Conservation (phyloP, 1,140 invertebrate species). For the Platorchestia sp. region DNA sequence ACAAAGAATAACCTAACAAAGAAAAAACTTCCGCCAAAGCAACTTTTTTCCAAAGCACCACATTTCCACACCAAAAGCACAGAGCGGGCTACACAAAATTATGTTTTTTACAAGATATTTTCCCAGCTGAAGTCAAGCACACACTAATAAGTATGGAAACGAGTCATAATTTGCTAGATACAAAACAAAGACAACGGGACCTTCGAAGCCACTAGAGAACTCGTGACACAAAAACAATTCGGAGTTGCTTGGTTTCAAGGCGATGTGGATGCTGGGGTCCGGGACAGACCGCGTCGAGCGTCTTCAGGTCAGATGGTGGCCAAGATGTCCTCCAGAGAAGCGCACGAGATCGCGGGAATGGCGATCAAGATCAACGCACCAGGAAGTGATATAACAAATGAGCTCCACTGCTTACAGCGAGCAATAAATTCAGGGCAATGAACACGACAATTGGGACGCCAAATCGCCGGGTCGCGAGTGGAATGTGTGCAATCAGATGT, state of each 20-base stretch:
- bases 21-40: too few relatives aligned
- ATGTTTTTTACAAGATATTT: not conserved
- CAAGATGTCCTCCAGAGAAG: slow-evolving; percentile 1
- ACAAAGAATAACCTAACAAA: too few relatives aligned
- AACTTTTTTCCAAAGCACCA: too few relatives aligned
- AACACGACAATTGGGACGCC: not conserved
- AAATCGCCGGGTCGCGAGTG: not conserved
- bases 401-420: not conserved
- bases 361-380: not conserved
- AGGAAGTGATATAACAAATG: not conserved
- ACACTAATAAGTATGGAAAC: not conserved
- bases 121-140: not conserved
- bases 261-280: not conserved
- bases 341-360: slow-evolving; percentile 9
- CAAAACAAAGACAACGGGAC: not conserved
- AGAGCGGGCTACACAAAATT: not conserved
- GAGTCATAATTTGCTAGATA: not conserved
- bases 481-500: not conserved
- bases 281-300: not conserved
- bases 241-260: not conserved
- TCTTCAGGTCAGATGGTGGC: slow-evolving; percentile 15
- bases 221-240: not conserved
- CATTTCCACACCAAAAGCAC: not conserved
- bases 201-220: not conserved
- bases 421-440: not conserved